Evolutionary conservation across 2,113 vertebrate genomes (phyloP).

Genomic region (Oxyura jamaicensis): DNA sequence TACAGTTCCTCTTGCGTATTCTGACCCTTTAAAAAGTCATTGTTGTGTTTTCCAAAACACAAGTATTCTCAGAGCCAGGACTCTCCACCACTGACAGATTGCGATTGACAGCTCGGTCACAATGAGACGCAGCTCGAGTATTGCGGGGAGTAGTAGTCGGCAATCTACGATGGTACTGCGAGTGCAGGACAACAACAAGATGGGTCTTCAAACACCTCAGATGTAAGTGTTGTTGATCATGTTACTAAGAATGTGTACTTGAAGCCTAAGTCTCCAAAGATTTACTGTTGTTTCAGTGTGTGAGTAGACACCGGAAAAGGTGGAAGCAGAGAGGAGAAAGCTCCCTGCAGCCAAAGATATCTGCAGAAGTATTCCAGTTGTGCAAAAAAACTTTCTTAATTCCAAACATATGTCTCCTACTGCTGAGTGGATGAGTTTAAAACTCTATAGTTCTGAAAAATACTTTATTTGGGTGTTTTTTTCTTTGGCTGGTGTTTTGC

Average conservation of each 20-base stretch:
- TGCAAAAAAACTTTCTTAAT: background rate
- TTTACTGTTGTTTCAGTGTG: background rate
- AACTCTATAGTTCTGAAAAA: background rate
- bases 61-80: background rate
- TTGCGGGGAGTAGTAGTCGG: slow-evolving; percentile 72
- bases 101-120: background rate
- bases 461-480: background rate
- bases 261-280: background rate
- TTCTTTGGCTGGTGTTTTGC: background rate
- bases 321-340: background rate
- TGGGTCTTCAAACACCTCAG: slow-evolving; percentile 88
- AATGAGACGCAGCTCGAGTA: slow-evolving; percentile 82
- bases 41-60: background rate
- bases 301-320: background rate
- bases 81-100: background rate
- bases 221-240: slow-evolving; percentile 73
- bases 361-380: background rate
- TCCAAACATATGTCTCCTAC: background rate
- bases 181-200: slow-evolving; percentile 87
- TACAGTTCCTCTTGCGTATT: background rate
- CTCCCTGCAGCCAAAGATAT: background rate
- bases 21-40: background rate
- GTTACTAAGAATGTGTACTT: background rate
- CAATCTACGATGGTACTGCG: slow-evolving; percentile 85
- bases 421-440: background rate